phyloP scores from a whole-genome alignment of 2,113 vertebrate genomes.

The Turdus rufiventris region DNA sequence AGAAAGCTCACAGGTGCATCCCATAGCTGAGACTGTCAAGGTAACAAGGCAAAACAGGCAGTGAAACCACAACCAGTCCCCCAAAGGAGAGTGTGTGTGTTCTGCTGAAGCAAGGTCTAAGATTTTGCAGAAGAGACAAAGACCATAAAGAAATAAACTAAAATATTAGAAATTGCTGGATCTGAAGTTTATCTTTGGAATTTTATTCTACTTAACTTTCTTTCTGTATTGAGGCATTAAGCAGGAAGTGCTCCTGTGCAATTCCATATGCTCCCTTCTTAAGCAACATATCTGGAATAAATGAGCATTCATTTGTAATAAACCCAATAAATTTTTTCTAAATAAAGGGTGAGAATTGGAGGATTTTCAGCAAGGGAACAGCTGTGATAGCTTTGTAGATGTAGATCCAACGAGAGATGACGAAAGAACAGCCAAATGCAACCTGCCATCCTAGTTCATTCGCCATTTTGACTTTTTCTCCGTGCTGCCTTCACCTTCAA shows the following conservation, averaged over 20 bases:
- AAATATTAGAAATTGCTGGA: background rate
- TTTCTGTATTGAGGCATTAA: background rate
- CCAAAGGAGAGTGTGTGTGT: background rate
- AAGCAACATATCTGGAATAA: background rate
- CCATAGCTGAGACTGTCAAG: background rate
- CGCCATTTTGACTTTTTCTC: background rate
- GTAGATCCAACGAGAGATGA: background rate
- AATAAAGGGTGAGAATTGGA: background rate
- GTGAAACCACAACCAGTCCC: background rate
- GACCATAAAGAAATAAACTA: background rate
- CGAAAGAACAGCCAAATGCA: background rate
- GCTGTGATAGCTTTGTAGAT: background rate
- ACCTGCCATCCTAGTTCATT: background rate
- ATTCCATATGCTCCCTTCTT: background rate
- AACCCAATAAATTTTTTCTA: background rate
- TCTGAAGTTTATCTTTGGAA: background rate
- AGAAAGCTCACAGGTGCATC: background rate
- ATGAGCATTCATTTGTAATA: background rate
- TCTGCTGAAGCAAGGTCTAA: background rate
- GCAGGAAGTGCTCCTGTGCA: background rate
- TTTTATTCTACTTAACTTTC: background rate
- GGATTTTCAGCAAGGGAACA: background rate
- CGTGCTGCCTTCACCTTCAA: background rate
- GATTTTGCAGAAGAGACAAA: background rate
- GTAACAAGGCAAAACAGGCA: background rate